These are phyloP conservation scores for Scaeva pyrastri DNA, from an alignment of 2,888 invertebrate species.

Conservation along the genomic window DNA sequence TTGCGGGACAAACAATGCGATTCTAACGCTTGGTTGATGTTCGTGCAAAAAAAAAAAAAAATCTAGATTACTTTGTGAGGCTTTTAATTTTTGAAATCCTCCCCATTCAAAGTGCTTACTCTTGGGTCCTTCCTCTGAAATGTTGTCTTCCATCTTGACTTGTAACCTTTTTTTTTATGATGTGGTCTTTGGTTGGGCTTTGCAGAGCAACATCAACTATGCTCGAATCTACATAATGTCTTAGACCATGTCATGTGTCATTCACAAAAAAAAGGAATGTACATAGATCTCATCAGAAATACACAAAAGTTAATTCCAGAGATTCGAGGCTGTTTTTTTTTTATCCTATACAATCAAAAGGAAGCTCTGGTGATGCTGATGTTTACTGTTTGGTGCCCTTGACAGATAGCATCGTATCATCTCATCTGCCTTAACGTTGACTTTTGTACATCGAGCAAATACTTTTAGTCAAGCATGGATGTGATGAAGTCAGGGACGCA, in stretches of 20 bases:
- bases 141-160: neutral
- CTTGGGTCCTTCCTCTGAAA: neutral
- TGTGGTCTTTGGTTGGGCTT: constrained; percentile 5
- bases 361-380: neutral
- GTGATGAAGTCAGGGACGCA: neutral
- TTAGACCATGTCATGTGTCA: too few relatives aligned
- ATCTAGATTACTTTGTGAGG: constrained; percentile 66
- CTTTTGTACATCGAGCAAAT: neutral
- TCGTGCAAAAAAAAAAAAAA: constrained; percentile 36
- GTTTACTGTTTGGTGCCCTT: constrained; percentile 49
- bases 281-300: constrained; percentile 53
- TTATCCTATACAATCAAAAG: neutral
- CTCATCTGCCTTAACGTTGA: neutral
- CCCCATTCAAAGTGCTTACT: constrained; percentile 45
- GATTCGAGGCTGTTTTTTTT: constrained; percentile 28
- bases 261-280: constrained; percentile 23
- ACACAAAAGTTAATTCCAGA: constrained; percentile 66
- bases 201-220: constrained; percentile 3
- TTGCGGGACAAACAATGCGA: constrained; percentile 60
- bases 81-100: constrained; percentile 68
- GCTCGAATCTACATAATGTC: too few relatives aligned
- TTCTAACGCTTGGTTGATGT: constrained; percentile 49
- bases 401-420: constrained; percentile 68
- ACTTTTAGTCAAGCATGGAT: neutral
- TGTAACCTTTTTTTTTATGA: constrained; percentile 13